These are phyloP conservation scores for Meteorus cinctellus DNA, from an alignment of 2,888 invertebrate genomes.

Conservation along the genomic window DNA sequence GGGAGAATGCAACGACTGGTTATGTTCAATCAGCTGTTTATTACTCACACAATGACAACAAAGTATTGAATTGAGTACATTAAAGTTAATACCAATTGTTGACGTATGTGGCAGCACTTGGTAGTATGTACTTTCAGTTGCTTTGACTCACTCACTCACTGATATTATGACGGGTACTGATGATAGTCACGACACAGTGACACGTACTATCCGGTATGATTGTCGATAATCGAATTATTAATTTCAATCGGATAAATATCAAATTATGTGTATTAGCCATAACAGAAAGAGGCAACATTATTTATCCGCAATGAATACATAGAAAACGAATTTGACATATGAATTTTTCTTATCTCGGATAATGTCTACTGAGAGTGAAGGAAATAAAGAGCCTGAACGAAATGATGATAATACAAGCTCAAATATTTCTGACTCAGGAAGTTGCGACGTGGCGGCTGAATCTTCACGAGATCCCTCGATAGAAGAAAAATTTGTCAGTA, in stretches of 20 bases:
- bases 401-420: conserved; percentile 65
- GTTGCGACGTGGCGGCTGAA: conserved; percentile 66
- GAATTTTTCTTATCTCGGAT: conserved; percentile 55
- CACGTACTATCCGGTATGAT: conserved; percentile 10
- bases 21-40: background rate
- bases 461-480: conserved; percentile 56
- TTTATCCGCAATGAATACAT: background rate
- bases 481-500: conserved; percentile 65
- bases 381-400: conserved; percentile 60
- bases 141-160: no score
- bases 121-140: no score
- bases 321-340: background rate
- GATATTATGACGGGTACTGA: no score
- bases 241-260: background rate
- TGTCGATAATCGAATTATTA: background rate
- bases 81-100: background rate
- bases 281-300: no score
- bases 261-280: no score
- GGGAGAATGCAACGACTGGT: background rate
- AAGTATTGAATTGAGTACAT: background rate
- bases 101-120: background rate
- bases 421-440: conserved; percentile 56
- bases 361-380: conserved; percentile 64
- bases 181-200: background rate
- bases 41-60: background rate